A percentile compares a stretch with the other conserved stretches of the same genome.
Conservation (phyloP, 1,140 invertebrate species). For the Drosophila kanapiae region DNA sequence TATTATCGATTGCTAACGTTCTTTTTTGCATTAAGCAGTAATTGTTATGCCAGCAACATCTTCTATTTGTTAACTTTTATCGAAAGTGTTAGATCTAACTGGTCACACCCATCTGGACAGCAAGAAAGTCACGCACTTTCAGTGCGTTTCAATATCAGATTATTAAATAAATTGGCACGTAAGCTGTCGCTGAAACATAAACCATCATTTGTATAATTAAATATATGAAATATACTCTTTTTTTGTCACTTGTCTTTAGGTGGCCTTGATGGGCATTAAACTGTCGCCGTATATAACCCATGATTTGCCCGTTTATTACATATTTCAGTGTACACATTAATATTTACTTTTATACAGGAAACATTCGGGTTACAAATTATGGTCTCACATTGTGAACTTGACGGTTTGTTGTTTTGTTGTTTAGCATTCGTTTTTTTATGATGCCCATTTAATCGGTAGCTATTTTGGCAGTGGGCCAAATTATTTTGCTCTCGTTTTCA, state of each 20-base stretch:
- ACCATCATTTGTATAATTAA: constrained; percentile 59
- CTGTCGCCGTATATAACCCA: constrained; percentile 46
- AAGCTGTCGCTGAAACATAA: constrained; percentile 42
- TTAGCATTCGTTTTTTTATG: constrained; percentile 41
- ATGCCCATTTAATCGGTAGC: constrained; percentile 60
- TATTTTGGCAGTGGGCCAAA: constrained; percentile 65
- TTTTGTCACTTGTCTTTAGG: constrained; percentile 13
- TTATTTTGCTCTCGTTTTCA: constrained; percentile 79
- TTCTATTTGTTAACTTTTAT: constrained; percentile 15
- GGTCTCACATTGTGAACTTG: constrained; percentile 40
- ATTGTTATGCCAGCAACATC: constrained; percentile 18
- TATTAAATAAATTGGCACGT: constrained; percentile 48
- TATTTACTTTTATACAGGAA: constrained; percentile 38
- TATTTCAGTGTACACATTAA: constrained; percentile 21
- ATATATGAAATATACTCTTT: constrained; percentile 49
- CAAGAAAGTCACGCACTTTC: background rate
- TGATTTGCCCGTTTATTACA: constrained; percentile 31
- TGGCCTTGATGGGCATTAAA: constrained; percentile 64
- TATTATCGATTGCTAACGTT: constrained; percentile 22
- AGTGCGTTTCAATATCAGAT: constrained; percentile 15
- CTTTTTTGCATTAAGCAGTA: background rate
- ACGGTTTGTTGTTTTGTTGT: constrained; percentile 20
- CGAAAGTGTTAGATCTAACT: constrained; percentile 15
- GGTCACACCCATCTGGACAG: constrained; percentile 1
- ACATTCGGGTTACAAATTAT: constrained; percentile 54